Conservation (phyloP, 2,888 invertebrate genomes). For the Oegoconia quadripuncta region DNA sequence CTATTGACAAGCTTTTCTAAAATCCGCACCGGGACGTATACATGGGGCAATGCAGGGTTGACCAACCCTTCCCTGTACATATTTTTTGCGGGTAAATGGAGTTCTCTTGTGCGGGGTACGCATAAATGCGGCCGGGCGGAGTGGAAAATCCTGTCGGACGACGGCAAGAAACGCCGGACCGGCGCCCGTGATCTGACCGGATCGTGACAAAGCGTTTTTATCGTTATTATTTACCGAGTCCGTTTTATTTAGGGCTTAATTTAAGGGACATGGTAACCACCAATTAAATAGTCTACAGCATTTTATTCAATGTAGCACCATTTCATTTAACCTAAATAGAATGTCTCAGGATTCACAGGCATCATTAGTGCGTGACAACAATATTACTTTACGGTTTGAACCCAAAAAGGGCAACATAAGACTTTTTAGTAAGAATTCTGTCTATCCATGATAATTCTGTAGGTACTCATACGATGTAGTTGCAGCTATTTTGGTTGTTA, state of each 20-base stretch:
- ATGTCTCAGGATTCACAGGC: too few species aligned
- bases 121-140: conserved; percentile 52
- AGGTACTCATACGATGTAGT: too few species aligned
- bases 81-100: conserved; percentile 68
- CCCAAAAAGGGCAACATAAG: too few species aligned
- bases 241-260: conserved; percentile 29
- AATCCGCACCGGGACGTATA: neutral
- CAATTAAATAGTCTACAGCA: too few species aligned
- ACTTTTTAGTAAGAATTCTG: too few species aligned
- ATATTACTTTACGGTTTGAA: too few species aligned
- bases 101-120: conserved; percentile 58
- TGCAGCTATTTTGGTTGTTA: too few species aligned
- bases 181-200: conserved; percentile 24
- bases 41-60: neutral
- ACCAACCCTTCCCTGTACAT: conserved; percentile 39
- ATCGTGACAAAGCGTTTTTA: conserved; percentile 53
- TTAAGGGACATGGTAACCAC: conserved; percentile 10
- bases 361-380: too few species aligned
- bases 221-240: conserved; percentile 31
- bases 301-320: neutral
- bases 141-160: conserved; percentile 56
- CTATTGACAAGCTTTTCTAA: conserved; percentile 4
- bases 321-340: neutral
- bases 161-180: conserved; percentile 43
- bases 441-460: too few species aligned